These are phyloP conservation scores for Pseudoatta argentina DNA, from an alignment of 1,140 invertebrate species.

Conservation along the genomic window DNA sequence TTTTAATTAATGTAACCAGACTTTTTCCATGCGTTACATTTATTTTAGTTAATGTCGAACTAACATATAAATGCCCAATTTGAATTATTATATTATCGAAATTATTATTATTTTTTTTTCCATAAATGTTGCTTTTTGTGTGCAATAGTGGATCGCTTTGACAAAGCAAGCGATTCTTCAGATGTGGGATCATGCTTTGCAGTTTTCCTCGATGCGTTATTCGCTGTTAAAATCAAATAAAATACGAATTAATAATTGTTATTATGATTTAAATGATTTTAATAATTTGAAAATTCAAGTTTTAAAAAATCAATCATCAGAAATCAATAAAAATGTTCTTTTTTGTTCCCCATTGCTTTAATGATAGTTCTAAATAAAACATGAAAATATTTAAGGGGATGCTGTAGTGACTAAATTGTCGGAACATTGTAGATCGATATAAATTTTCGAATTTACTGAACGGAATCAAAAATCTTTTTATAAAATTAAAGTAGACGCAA, in stretches of 20 bases:
- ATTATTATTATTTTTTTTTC: constrained; percentile 34
- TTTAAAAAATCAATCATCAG: background rate
- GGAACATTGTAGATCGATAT: too few relatives aligned
- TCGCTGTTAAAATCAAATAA: constrained; percentile 27
- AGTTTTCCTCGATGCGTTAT: constrained; percentile 1
- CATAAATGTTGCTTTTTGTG: constrained; percentile 18
- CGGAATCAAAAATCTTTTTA: too few relatives aligned
- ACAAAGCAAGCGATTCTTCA: background rate
- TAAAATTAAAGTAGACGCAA: too few relatives aligned
- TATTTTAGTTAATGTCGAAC: too few relatives aligned
- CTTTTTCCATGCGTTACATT: too few relatives aligned
- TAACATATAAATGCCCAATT: background rate
- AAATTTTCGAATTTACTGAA: too few relatives aligned
- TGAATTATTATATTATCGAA: background rate
- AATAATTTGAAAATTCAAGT: constrained; percentile 3
- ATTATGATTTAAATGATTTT: background rate
- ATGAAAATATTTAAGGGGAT: too few relatives aligned
- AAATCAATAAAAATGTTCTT: background rate
- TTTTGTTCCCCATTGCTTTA: background rate
- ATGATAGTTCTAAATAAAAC: background rate
- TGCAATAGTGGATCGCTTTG: background rate
- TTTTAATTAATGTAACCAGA: too few relatives aligned
- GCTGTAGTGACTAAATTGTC: too few relatives aligned
- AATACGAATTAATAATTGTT: background rate
- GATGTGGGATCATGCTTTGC: background rate